Conservation (phyloP, 2,113 vertebrate genomes). For the Nesogale talazaci region DNA sequence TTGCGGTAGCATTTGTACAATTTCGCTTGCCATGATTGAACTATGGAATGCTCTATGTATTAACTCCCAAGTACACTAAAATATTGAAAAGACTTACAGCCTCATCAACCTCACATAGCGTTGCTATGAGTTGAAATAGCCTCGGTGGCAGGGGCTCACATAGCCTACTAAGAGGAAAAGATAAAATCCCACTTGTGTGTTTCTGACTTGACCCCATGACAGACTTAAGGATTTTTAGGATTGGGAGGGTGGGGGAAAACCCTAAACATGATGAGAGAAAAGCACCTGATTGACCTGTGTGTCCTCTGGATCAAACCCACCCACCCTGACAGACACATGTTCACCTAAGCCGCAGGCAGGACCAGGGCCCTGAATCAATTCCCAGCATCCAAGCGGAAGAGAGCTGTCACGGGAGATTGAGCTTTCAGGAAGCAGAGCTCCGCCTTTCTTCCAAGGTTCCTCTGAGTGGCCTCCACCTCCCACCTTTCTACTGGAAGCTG, state of each 20-base stretch:
- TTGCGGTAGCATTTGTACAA: no score
- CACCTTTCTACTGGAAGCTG: not conserved
- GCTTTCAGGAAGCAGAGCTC: not conserved
- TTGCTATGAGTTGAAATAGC: no score
- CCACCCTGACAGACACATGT: not conserved
- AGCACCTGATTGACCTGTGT: not conserved
- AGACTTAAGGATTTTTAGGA: not conserved
- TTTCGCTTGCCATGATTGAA: no score
- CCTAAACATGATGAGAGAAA: not conserved
- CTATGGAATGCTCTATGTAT: no score
- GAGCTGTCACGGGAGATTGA: not conserved
- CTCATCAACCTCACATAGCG: no score
- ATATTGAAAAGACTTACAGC: no score
- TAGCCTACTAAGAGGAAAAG: constrained; percentile 14
- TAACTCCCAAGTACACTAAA: no score
- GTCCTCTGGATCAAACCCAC: not conserved
- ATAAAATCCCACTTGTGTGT: constrained; percentile 18
- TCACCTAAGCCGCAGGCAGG: not conserved
- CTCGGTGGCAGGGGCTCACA: no score
- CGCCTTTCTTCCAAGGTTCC: not conserved
- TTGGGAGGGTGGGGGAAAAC: not conserved
- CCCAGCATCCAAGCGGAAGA: not conserved
- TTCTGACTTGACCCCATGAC: constrained; percentile 11
- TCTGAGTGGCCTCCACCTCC: not conserved
- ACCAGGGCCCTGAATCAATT: not conserved